Conservation (phyloP, 2,797 vertebrate genomes). For the Miichthys miiuy region DNA sequence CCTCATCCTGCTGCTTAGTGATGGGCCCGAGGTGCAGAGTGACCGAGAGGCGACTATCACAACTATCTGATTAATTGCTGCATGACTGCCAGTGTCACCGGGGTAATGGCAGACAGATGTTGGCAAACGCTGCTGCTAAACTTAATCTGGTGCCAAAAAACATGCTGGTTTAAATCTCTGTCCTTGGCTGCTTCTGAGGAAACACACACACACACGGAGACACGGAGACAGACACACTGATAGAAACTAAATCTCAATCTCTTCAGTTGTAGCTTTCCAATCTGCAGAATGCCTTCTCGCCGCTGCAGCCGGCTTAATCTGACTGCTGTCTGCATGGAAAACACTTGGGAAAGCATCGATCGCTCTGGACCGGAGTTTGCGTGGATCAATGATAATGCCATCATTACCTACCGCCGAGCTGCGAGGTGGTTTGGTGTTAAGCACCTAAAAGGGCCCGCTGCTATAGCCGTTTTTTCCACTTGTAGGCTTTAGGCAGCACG, state of each 20-base stretch:
- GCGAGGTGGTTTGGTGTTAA: slow-evolving; percentile 48
- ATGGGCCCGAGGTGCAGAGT: slow-evolving; percentile 58
- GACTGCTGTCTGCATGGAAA: slow-evolving; percentile 46
- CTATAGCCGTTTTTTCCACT: slow-evolving; percentile 31
- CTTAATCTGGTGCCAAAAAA: slow-evolving; percentile 74
- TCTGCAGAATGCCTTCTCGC: slow-evolving; percentile 59
- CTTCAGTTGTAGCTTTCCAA: slow-evolving; percentile 55
- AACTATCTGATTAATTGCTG: slow-evolving; percentile 72
- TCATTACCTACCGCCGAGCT: slow-evolving; percentile 53
- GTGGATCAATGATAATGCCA: slow-evolving; percentile 70
- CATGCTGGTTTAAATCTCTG: slow-evolving; percentile 59
- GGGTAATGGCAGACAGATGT: slow-evolving; percentile 78
- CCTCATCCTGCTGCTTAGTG: slow-evolving; percentile 42
- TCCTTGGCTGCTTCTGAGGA: slow-evolving; percentile 33
- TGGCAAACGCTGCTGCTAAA: slow-evolving; percentile 57
- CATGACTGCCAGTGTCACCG: slow-evolving; percentile 65
- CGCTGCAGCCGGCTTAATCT: slow-evolving; percentile 46
- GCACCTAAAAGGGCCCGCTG: slow-evolving; percentile 37
- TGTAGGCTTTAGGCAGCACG: slow-evolving; percentile 11
- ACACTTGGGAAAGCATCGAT: slow-evolving; percentile 62
- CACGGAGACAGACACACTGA: slow-evolving; percentile 2
- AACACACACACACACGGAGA: neutral
- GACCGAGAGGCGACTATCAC: slow-evolving; percentile 56
- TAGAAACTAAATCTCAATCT: slow-evolving; percentile 54
- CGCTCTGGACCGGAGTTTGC: slow-evolving; percentile 49